Evolutionary conservation across 2,888 invertebrate genomes (phyloP), one percentile per base, ranked within the genome.

Genomic region (Conops quadrifasciatus): DNA sequence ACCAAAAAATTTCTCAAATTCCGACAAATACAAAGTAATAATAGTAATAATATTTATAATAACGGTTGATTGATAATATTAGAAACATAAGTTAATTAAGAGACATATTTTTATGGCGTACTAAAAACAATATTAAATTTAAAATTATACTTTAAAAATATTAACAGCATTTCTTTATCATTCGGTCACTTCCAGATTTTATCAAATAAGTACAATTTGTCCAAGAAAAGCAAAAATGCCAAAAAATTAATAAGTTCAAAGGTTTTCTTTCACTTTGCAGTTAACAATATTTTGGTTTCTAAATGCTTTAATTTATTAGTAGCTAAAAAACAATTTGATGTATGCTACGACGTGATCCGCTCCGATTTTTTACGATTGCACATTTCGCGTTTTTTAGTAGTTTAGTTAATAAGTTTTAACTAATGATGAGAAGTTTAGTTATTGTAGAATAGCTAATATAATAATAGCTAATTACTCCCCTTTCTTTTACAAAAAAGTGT

Each of bases 101-200:
- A n/a, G 4, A 49, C 4, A 49, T n/a, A 49, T 53, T 62, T 62
- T 60, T 62, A 68, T 68, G 68, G 68, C 68, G 68, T 62, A 62
- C 62, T 62, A 68, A 68, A 58, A 68, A 60, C 49, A 68, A 49
- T 15, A 60, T 53, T 36, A 68, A 62, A 15, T 51, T 62, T 19
- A 43, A 51, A 30, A 58, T 26, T 53, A 36, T 36, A n/a, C n/a
- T 53, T 36, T 30, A 16, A 66, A 49, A 49, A 49, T 47, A 49
- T 26, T 26, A 49, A 64, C n/a, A 64, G 49, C 15, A 49, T n/a
- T n/a, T 9, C 2, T 19, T 36, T 13, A 19, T 43, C 43, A 13
- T 19, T 36, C 16, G 36, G n/a, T 11, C 30, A 30, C n/a, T 26
- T 13, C 16, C n/a, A 19, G 4, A 49, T 49, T 49, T n/a, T 19